Conservation (phyloP, 2,888 invertebrate genomes). For the Drosophila tripunctata region DNA sequence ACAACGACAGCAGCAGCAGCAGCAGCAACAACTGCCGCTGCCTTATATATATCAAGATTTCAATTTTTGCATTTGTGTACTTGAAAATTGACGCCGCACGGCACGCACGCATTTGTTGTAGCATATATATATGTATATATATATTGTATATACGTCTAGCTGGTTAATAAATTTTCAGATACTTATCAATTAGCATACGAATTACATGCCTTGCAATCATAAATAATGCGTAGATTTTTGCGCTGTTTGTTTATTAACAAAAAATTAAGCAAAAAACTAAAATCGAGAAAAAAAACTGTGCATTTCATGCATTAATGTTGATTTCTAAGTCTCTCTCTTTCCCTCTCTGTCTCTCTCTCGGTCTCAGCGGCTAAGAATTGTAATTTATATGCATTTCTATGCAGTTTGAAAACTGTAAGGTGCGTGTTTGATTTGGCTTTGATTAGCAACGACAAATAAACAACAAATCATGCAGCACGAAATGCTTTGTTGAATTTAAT, state of each 20-base stretch:
- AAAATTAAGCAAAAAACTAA: constrained; percentile 36
- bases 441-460: constrained; percentile 76
- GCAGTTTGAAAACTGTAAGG: constrained; percentile 64
- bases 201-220: constrained; percentile 82
- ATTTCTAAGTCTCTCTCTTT: constrained; percentile 42
- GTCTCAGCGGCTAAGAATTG: constrained; percentile 45
- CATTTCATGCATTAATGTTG: constrained; percentile 68
- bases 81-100: constrained; percentile 76
- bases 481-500: constrained; percentile 34
- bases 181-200: constrained; percentile 81
- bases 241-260: constrained; percentile 52
- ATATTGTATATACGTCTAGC: constrained; percentile 49
- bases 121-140: constrained; percentile 24
- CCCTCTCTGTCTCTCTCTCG: background rate
- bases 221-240: constrained; percentile 80
- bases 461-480: constrained; percentile 79
- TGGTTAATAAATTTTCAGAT: constrained; percentile 80
- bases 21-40: constrained; percentile 28
- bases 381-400: constrained; percentile 72
- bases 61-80: constrained; percentile 77
- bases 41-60: constrained; percentile 77
- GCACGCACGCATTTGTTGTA: constrained; percentile 69
- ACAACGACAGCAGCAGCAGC: constrained; percentile 20
- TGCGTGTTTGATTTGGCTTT: constrained; percentile 75
- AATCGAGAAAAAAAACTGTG: constrained; percentile 17